Evolutionary conservation across 2,888 invertebrate species (phyloP), one percentile per base, ranked within the genome.

Genomic region (Halocaridina rubra): DNA sequence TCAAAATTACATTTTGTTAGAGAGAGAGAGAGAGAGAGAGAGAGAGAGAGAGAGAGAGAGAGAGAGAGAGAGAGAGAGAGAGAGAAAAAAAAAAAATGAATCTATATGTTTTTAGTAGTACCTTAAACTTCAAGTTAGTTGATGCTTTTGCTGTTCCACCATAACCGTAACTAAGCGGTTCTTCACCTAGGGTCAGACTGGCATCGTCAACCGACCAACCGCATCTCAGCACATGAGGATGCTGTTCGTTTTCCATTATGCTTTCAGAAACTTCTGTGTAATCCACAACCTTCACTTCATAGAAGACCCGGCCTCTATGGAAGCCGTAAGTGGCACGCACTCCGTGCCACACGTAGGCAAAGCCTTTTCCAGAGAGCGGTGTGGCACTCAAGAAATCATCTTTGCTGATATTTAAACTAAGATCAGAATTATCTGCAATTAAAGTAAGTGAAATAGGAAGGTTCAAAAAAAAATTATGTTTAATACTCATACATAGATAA

Each of bases 341-440:
- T 72, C 98, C 98, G 75, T 98, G 97, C 98, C 98, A 99, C 90
- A 98, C 95, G 91, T 96, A 94, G 0, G 95, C 95, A 91, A 98
- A 97, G 1, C 96, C 97, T 81, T 96, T 96, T 13, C 95, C 94
- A 75, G 94, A 94, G 90, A 97, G 92, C 4, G 98, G 97, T 86
- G 94, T 94, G 57, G 95, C 97, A 0, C 94, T 93, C 88, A 93
- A 92, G 90, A 96, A 94, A 13, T 93, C 93, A 24, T 93, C 92
- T 90, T 95, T 93, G 91, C 96, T 94, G 88, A 98, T 93, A 89
- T 94, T 93, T 86, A 98, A 93, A 92, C 97, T 96, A 89, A 98
- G 92, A 92, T 98, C 98, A 80, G 97, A 97, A 92, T 98, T 98
- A 91, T 96, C 97, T 97, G 92, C n/a, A n/a, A n/a, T n/a, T n/a